Evolutionary conservation across 2,888 invertebrate species (phyloP).

Genomic region (Smittia sp.): DNA sequence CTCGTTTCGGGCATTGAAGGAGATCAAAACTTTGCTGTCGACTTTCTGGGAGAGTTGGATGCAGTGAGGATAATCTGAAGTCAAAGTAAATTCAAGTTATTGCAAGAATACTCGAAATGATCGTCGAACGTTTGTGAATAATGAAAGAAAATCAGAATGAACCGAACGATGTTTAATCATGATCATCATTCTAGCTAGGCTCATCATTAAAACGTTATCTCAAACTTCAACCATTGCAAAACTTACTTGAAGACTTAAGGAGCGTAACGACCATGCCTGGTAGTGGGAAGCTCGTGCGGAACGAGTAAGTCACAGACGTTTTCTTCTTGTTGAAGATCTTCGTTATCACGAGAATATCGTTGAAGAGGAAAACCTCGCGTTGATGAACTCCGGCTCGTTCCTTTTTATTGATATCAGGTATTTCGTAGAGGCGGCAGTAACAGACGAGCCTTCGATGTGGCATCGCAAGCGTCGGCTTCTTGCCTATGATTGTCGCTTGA

Average conservation of each 20-base stretch:
- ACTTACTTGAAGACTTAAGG: conserved; percentile 85
- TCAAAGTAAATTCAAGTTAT: not conserved
- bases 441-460: conserved; percentile 96
- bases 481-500: conserved; percentile 95
- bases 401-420: conserved; percentile 92
- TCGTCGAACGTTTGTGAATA: not conserved
- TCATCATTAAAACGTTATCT: not conserved
- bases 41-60: conserved; percentile 88
- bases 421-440: conserved; percentile 97
- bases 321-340: conserved; percentile 98
- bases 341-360: conserved; percentile 94
- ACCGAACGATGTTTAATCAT: conserved; percentile 29
- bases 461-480: conserved; percentile 91
- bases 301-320: conserved; percentile 92
- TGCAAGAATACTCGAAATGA: not conserved
- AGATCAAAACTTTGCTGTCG: conserved; percentile 85
- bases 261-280: conserved; percentile 89
- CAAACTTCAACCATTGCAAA: conserved; percentile 35
- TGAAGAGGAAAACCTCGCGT: conserved; percentile 91
- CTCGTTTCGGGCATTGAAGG: conserved; percentile 97
- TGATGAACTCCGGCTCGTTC: conserved; percentile 79
- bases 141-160: conserved; percentile 16
- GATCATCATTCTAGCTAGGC: not conserved
- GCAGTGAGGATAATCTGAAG: conserved; percentile 87
- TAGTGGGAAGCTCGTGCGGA: conserved; percentile 90